Percentiles rank a stretch among this genome's conserved stretches.
These are phyloP conservation scores for Troides aeacus DNA, from an alignment of 2,888 invertebrate species.

Conservation along the genomic window DNA sequence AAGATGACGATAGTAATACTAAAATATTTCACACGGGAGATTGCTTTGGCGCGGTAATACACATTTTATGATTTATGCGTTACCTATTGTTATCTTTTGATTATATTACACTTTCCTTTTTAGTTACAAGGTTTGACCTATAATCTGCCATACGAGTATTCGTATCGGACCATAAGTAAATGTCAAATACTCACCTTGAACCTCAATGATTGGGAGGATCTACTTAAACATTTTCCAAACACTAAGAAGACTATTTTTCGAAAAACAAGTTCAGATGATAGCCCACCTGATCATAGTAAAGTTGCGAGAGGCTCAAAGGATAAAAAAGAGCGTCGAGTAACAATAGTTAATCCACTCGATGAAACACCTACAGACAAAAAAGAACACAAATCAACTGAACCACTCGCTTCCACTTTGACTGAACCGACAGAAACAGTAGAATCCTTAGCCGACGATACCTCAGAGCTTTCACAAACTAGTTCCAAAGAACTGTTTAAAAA, in stretches of 20 bases:
- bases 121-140: slow-evolving; percentile 59
- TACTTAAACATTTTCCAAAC: slow-evolving; percentile 57
- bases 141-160: slow-evolving; percentile 49
- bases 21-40: slow-evolving; percentile 47
- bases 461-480: not conserved
- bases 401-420: slow-evolving; percentile 5
- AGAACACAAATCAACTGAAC: not conserved
- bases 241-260: slow-evolving; percentile 49
- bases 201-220: slow-evolving; percentile 57
- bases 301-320: slow-evolving; percentile 20
- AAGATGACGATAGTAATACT: slow-evolving; percentile 35
- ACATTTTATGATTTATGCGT: not conserved
- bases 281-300: slow-evolving; percentile 20
- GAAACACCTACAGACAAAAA: slow-evolving; percentile 1
- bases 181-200: slow-evolving; percentile 58
- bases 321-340: slow-evolving; percentile 30
- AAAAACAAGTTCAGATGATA: slow-evolving; percentile 32
- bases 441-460: not conserved
- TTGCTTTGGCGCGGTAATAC: slow-evolving; percentile 56
- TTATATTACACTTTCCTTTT: slow-evolving; percentile 24
- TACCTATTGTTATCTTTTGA: not conserved
- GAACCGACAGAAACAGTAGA: not conserved
- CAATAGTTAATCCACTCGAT: slow-evolving; percentile 13
- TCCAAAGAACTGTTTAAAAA: not conserved
- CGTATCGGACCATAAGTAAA: slow-evolving; percentile 53